Percentiles rank a stretch among this genome's conserved stretches.
phyloP scores from a whole-genome alignment of 2,797 vertebrate genomes.

The Acanthiza pusilla region DNA sequence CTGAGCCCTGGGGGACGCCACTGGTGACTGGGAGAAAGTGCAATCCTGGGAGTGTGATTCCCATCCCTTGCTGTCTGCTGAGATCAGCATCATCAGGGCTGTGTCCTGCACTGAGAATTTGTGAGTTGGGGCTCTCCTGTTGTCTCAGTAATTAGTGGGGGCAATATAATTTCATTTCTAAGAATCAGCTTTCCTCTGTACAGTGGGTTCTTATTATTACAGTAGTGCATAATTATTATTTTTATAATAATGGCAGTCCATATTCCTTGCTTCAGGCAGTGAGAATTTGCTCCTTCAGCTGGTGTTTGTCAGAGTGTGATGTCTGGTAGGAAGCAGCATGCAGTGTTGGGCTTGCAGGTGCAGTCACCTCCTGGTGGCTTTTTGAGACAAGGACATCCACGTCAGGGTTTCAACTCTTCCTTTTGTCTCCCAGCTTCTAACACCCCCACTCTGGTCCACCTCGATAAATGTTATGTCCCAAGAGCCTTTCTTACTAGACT shows the following conservation, averaged over 20 bases:
- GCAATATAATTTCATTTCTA: background rate
- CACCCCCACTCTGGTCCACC: accelerated
- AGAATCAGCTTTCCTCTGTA: background rate
- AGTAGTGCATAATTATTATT: background rate
- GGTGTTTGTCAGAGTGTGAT: background rate
- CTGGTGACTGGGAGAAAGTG: background rate
- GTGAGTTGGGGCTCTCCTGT: background rate
- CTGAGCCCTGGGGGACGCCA: background rate
- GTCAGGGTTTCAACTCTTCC: background rate
- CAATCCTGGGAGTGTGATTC: background rate
- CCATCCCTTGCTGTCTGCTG: accelerated
- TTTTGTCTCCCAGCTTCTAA: background rate
- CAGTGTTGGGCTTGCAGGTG: background rate
- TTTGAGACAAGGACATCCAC: background rate
- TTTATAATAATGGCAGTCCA: background rate
- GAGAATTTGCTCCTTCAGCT: background rate
- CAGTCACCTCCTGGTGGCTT: background rate
- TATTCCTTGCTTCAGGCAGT: background rate
- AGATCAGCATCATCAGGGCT: background rate
- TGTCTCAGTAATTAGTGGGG: background rate
- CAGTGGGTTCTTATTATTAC: background rate
- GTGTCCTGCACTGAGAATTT: background rate
- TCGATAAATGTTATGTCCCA: background rate
- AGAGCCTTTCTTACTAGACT: background rate
- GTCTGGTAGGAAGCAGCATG: background rate